Base-by-base conservation (phyloP, 2,113 vertebrate genomes). In the Chloropsis cyanopogon region DNA sequence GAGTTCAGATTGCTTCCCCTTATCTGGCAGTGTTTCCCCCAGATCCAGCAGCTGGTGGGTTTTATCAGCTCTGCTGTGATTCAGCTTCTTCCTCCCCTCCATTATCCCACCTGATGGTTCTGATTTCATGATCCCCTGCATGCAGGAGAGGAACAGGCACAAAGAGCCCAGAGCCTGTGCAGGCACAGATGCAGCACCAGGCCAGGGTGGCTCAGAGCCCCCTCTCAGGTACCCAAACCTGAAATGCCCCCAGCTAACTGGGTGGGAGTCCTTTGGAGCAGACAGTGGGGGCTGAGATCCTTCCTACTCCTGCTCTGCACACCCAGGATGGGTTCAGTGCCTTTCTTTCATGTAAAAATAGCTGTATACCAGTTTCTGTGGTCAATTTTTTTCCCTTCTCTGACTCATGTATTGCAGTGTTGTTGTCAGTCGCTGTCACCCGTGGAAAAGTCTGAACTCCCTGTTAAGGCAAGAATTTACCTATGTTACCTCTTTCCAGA, bases 41-140 rank as follows among this genome's bases (percentile, higher is more conserved):
- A 0, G 68, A 64, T 86, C 46, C 88, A 83, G 68, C 42, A 92
- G 71, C 76, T 42, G 14, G 64, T 60, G 72, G 41, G 81, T 88
- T 93, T 94, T 71, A 73, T 78, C 85, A 78, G 82, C 31, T 88
- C 83, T 95, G 31, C 69, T 66, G 37, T 90, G 92, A 88, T 56
- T 88, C 93, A 93, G 42, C 61, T 25, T 72, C 65, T n/a, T 65
- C 84, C 81, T 95, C 70, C 73, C 39, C 66, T 5, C 3, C 29
- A 6, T 29, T 80, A 10, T 65, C 63, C 50, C 54, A 95, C 82
- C 79, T 90, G 82, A 41, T 90, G 42, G 63, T 10, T 70, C 4
- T 21, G 82, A 77, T 73, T 94, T 56, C 10, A 0, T 50, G 64
- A 70, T 91, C 19, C 46, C 65, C 54, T 90, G 78, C 4, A 4